Evolutionary conservation across 2,113 vertebrate genomes (phyloP), one percentile per base, ranked within the genome.

Genomic region (Chloroceryle aenea): DNA sequence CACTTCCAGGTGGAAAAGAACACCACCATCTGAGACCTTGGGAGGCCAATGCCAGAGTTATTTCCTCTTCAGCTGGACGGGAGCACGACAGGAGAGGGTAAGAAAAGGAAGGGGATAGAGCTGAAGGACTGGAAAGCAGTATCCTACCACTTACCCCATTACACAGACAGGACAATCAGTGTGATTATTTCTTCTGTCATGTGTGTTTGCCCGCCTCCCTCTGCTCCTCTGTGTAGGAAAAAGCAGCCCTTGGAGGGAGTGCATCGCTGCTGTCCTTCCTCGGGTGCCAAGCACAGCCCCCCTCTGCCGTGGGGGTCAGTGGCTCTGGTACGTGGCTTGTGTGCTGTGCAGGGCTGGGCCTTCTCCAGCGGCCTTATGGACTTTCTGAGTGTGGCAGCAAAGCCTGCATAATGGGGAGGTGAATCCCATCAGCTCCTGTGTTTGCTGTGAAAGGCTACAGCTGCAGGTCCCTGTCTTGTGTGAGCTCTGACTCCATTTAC

Each of bases 251-350:
- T 1, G 1, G 25, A 50, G 34, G 30, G 10, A 29, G 6, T 25
- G 25, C 29, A 25, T 34, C 10, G 4, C 63, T 34, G 55, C 43
- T 2, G 1, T 48, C 47, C 62, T 17, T 8, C 38, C 32, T 38
- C 0, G 2, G 72, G 45, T 32, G 43, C 47, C 30, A 26, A 20
- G 40, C 47, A 45, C 29, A 50, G 32, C 32, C 45, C 30, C 6
- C 0, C 47, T 55, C 19, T 38, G 26, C 1, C 0, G 4, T 50
- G 66, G 10, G 7, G 52, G 38, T 40, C 50, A 23, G 32, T 27
- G 71, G 10, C 43, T 38, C 36, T 45, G 66, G 27, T 47, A 23
- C 1, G 5, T 40, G 53, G 30, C 50, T 48, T 11, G 19, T 29
- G 23, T 34, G 42, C 66, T 78, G 32, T 23, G 40, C 59, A 25